Evolutionary conservation across 2,113 vertebrate genomes (phyloP), one percentile per base, ranked within the genome.

Genomic region (Gambusia affinis): DNA sequence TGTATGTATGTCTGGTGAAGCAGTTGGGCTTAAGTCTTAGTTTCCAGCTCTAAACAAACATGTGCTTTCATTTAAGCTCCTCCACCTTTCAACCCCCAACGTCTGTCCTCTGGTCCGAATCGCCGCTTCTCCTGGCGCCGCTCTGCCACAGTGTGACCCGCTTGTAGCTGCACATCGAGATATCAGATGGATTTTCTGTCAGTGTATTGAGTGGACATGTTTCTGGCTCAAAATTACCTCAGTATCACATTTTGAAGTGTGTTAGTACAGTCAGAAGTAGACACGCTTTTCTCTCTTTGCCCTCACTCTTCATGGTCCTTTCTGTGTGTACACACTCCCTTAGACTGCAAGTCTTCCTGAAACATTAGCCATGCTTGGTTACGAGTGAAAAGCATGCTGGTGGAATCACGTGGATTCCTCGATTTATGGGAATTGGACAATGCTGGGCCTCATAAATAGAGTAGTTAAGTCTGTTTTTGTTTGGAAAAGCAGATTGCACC

Each of bases 21-120:
- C 42, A 69, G 51, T 64, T 74, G 42, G 72, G 69, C 73, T 64
- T 51, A 88, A 74, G 84, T 78, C 63, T 76, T 19, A 11, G 67
- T 72, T 75, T 47, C 69, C 30, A 62, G 47, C 76, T 89, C 77
- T 83, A 82, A 60, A 70, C 44, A 64, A 31, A 39, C 93, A 93
- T 92, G 90, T 93, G 93, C 91, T 85, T 93, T 86, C 79, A 89
- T 88, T 95, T 92, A 89, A 31, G 24, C 70, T 66, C 79, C 83
- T 76, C 80, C 67, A 79, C 85, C 80, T 74, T 88, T 42, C n/a
- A 57, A n/a, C n/a, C 31, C 30, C 33, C 63, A 64, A 31, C 19
- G 3, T 64, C 63, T 64, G 63, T 77, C 67, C 35, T 62, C 57
- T 57, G n/a, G 57, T 70, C 67, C 28, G 60, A 15, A 66, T 66